A percentile compares a stretch with the other conserved stretches of the same genome.
Evolutionary conservation across 1,140 invertebrate species (phyloP).

Genomic region (Rhynchophorus ferrugineus): DNA sequence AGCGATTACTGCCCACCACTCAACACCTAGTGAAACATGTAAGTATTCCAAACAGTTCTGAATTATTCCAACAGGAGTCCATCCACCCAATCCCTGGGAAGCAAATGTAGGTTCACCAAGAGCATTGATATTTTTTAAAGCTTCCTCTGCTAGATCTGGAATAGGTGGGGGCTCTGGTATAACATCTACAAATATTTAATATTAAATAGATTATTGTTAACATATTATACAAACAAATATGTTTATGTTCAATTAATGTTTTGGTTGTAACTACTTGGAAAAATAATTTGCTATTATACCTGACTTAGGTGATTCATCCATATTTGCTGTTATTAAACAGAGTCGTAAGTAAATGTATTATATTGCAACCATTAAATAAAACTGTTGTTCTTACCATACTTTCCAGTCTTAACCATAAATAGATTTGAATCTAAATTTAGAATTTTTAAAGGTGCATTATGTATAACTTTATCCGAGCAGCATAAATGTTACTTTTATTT

Average conservation of each 20-base stretch:
- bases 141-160: conserved; percentile 35
- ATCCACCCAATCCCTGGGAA: conserved; percentile 73
- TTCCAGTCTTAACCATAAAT: neutral
- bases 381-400: neutral
- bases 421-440: neutral
- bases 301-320: neutral
- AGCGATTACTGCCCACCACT: conserved; percentile 86
- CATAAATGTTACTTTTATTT: neutral
- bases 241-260: neutral
- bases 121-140: conserved; percentile 43
- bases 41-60: conserved; percentile 74
- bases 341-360: neutral
- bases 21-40: conserved; percentile 66
- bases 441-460: neutral
- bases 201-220: neutral
- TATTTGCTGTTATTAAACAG: neutral
- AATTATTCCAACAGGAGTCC: conserved; percentile 67
- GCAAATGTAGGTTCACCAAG: conserved; percentile 69
- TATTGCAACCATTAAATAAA: neutral
- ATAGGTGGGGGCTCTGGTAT: conserved; percentile 42
- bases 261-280: neutral
- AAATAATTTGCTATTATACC: neutral
- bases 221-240: neutral
- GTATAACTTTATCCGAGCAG: neutral
- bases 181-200: neutral